Percentiles rank a stretch among this genome's conserved stretches.
Evolutionary conservation across 2,888 invertebrate genomes (phyloP).

Genomic region (Noctua janthe): DNA sequence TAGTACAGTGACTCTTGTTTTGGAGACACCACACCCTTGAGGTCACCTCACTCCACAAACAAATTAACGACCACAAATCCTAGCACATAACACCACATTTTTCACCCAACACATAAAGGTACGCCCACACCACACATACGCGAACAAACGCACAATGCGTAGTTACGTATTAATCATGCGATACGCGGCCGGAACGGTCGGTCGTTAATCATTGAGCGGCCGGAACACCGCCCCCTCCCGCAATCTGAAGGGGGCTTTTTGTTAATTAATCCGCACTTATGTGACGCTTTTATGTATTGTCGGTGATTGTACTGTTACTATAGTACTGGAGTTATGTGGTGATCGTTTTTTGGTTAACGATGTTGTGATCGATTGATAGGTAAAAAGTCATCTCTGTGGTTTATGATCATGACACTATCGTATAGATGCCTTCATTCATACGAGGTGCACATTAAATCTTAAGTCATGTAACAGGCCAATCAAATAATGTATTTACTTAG

Average conservation of each 20-base stretch:
- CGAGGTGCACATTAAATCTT: background rate
- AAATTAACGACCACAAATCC: conserved; percentile 46
- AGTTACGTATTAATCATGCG: conserved; percentile 88
- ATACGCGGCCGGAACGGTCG: conserved; percentile 82
- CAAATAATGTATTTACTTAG: too few species aligned
- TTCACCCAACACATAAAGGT: conserved; percentile 63
- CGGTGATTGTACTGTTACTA: conserved; percentile 60
- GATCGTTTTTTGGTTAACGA: conserved; percentile 49
- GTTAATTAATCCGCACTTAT: conserved; percentile 87
- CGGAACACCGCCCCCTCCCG: conserved; percentile 78
- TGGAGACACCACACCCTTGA: background rate
- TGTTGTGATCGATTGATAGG: conserved; percentile 18
- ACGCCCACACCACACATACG: conserved; percentile 67
- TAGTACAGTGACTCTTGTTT: too few species aligned
- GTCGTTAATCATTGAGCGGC: conserved; percentile 88
- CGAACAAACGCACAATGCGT: conserved; percentile 78
- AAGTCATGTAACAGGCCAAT: too few species aligned
- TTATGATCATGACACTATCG: too few species aligned
- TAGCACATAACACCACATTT: conserved; percentile 50
- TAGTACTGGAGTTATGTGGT: conserved; percentile 35
- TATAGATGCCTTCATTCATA: background rate
- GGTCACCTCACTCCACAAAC: conserved; percentile 30
- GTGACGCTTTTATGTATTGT: conserved; percentile 73
- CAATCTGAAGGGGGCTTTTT: conserved; percentile 83
- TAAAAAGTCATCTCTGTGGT: conserved; percentile 13